These are phyloP conservation scores for Coluber constrictor DNA, from an alignment of 2,797 vertebrate genomes.

Conservation along the genomic window DNA sequence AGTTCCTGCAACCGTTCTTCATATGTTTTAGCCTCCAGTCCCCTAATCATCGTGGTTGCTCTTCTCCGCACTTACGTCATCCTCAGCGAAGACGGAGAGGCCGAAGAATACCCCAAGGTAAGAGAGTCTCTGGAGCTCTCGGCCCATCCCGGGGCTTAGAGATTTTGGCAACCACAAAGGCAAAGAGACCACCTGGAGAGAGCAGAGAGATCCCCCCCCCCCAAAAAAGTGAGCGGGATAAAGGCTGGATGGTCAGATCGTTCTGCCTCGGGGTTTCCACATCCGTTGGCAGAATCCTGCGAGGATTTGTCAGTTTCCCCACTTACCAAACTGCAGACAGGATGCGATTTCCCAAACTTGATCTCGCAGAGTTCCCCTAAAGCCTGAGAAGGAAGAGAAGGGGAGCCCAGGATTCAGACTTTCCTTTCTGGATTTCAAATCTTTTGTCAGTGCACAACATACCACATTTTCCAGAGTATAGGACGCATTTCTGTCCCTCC, in stretches of 20 bases:
- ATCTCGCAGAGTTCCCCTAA: constrained; percentile 97
- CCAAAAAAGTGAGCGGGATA: background rate
- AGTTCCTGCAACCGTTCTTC: too few species aligned
- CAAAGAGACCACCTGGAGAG: constrained; percentile 81
- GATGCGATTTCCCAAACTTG: constrained; percentile 95
- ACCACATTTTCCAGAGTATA: too few species aligned
- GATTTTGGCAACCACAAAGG: constrained; percentile 93
- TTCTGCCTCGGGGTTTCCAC: background rate
- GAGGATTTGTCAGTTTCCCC: background rate
- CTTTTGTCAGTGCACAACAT: too few species aligned
- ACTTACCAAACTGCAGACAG: constrained; percentile 91
- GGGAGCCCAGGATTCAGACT: constrained; percentile 2
- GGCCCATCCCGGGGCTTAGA: constrained; percentile 88
- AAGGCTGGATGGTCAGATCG: background rate
- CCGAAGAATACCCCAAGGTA: constrained; percentile 93
- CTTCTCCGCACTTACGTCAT: constrained; percentile 78
- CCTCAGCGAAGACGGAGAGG: constrained; percentile 96
- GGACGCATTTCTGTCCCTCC: too few species aligned
- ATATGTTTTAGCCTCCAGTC: too few species aligned
- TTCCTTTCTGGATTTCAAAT: background rate
- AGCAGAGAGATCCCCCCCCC: background rate
- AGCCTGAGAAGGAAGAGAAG: constrained; percentile 75
- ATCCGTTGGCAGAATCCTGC: background rate
- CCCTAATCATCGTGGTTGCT: too few species aligned
- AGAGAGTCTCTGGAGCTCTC: constrained; percentile 94